Conservation (phyloP, 2,797 vertebrate genomes). For the Australoheros facetus region DNA sequence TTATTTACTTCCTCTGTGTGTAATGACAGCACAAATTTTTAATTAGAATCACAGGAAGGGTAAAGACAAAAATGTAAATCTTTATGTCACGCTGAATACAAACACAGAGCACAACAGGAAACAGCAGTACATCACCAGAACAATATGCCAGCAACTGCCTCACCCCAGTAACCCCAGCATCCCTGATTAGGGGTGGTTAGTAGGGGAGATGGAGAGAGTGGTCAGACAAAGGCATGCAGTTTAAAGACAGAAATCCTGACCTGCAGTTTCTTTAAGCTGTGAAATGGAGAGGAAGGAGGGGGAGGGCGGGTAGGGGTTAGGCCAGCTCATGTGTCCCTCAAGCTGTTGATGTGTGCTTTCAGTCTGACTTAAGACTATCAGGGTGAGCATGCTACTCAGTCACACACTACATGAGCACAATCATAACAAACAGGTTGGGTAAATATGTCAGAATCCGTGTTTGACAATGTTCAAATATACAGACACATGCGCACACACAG, state of each 20-base stretch:
- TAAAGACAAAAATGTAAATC: constrained; percentile 73
- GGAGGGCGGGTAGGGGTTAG: neutral
- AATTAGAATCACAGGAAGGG: constrained; percentile 84
- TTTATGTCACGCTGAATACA: constrained; percentile 73
- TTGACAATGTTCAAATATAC: constrained; percentile 63
- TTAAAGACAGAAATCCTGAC: constrained; percentile 57
- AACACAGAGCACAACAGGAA: constrained; percentile 74
- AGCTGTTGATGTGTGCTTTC: constrained; percentile 59
- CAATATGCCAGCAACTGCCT: constrained; percentile 35
- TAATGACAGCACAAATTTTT: constrained; percentile 83
- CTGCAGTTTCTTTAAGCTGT: constrained; percentile 44
- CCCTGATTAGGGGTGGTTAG: constrained; percentile 57
- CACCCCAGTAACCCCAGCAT: constrained; percentile 32
- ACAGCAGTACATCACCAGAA: constrained; percentile 64
- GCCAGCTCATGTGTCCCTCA: constrained; percentile 40
- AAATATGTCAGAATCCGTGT: constrained; percentile 58
- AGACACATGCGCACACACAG: constrained; percentile 51
- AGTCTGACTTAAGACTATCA: constrained; percentile 57
- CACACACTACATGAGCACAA: constrained; percentile 58
- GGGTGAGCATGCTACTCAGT: constrained; percentile 61
- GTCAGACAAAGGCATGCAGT: constrained; percentile 77
- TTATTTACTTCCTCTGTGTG: constrained; percentile 82
- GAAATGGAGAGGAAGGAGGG: constrained; percentile 26
- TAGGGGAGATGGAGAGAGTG: constrained; percentile 41
- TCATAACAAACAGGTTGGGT: constrained; percentile 55